Evolutionary conservation across 2,888 invertebrate species (phyloP), one percentile per base, ranked within the genome.

Genomic region (Drosophila demipolita): DNA sequence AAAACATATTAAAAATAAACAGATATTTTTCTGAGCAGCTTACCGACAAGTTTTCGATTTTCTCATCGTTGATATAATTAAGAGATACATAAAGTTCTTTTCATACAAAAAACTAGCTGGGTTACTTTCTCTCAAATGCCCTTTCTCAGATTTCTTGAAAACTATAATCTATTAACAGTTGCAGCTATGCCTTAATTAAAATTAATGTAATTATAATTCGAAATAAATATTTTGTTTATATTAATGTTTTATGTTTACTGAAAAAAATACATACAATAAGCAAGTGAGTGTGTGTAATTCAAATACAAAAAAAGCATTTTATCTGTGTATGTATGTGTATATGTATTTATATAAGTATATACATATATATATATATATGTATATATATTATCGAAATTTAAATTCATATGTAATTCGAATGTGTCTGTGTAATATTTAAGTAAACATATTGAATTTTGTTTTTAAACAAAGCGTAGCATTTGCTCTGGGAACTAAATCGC

Each of bases 241-340:
- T 57, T 33, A 23, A 20, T 48, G 23, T 54, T 53, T 55, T 55
- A 23, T 54, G 40, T 49, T 71, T 26, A 66, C 26, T 45, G 26
- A 38, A 26, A 58, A 20, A 20, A 53, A 40, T 40, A 58, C 26
- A 42, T 42, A 57, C 32, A 40, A 53, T 32, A 57, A 33, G 32
- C 42, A 65, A 53, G 45, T 65, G 54, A 63, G 66, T 75, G 57
- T 71, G n/a, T 54, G 26, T 40, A 12, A 38, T 57, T 48, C 38
- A 35, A 52, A 68, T 61, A 52, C 49, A 32, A 64, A 40, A 40
- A 60, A 17, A 32, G 36, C 33, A 54, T 61, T 52, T 52, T 35
- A 66, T 65, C 45, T 77, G 53, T 70, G 62, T 76, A 52, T 71
- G 63, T 87, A 50, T 82, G 57, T 66, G 60, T 75, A 55, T 76